These are phyloP conservation scores for Drosophila putrida DNA, from an alignment of 2,888 invertebrate species.

Conservation along the genomic window DNA sequence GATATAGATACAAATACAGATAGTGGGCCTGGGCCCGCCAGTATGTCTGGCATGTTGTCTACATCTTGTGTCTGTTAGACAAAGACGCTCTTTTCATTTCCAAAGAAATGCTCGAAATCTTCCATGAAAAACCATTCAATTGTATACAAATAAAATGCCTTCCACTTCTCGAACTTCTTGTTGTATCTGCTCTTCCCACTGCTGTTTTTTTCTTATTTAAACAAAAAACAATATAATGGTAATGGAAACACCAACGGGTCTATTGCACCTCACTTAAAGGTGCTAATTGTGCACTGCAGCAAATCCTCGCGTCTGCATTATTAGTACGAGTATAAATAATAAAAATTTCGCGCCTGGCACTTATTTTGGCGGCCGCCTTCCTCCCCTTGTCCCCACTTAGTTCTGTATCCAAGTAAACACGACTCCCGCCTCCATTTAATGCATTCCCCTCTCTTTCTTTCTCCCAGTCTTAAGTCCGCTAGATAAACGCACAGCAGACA, in stretches of 20 bases:
- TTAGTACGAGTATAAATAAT: slow-evolving; percentile 52
- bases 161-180: slow-evolving; percentile 11
- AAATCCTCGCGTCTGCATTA: slow-evolving; percentile 47
- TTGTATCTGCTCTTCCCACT: neutral
- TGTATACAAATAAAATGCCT: slow-evolving; percentile 44
- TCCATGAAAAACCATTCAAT: slow-evolving; percentile 51
- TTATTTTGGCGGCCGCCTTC: slow-evolving; percentile 6
- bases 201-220: slow-evolving; percentile 18
- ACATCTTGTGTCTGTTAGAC: slow-evolving; percentile 30
- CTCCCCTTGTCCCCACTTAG: neutral
- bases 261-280: slow-evolving; percentile 52
- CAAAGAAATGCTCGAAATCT: slow-evolving; percentile 58
- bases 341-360: slow-evolving; percentile 44
- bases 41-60: slow-evolving; percentile 63
- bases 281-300: slow-evolving; percentile 59
- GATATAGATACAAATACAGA: slow-evolving; percentile 49
- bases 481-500: slow-evolving; percentile 47
- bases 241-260: slow-evolving; percentile 42
- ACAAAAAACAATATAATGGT: slow-evolving; percentile 39
- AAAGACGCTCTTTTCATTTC: slow-evolving; percentile 32
- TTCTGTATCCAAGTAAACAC: slow-evolving; percentile 5
- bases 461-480: slow-evolving; percentile 10
- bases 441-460: neutral
- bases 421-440: slow-evolving; percentile 1
- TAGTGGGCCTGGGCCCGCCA: slow-evolving; percentile 59